phyloP scores from a whole-genome alignment of 2,113 vertebrate species.

The Ursus arctos region DNA sequence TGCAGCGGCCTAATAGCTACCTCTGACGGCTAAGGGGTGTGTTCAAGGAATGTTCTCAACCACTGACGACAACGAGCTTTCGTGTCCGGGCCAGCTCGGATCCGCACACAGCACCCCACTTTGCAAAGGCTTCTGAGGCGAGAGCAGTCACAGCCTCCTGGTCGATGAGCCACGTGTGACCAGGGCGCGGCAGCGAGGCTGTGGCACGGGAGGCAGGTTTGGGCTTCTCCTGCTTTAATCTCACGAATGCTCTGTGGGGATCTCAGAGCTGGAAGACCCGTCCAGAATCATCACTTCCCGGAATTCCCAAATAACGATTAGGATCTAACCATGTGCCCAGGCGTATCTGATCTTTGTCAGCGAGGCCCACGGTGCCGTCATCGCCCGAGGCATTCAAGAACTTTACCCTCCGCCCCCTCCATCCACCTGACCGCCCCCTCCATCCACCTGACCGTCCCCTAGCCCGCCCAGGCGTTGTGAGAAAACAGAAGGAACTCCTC shows the following conservation, averaged over 20 bases:
- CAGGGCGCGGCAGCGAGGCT: rapidly evolving
- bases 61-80: rapidly evolving
- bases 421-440: not conserved
- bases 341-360: not conserved
- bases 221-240: not conserved
- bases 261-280: not conserved
- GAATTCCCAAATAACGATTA: not conserved
- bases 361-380: rapidly evolving
- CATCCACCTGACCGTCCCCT: not conserved
- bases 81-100: not conserved
- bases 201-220: rapidly evolving
- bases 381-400: not conserved
- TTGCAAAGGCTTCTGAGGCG: not conserved
- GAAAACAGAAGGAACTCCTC: not conserved
- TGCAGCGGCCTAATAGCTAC: no score
- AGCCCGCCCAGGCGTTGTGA: not conserved
- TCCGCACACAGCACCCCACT: not conserved
- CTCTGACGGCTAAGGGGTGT: rapidly evolving
- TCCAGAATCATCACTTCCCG: not conserved
- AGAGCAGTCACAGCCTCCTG: not conserved
- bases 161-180: not conserved
- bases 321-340: no score
- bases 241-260: not conserved
- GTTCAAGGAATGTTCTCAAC: not conserved
- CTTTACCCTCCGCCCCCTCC: not conserved